These are phyloP conservation scores for Parauchenoglanis punctatus DNA, from an alignment of 2,797 vertebrate species.

Conservation along the genomic window DNA sequence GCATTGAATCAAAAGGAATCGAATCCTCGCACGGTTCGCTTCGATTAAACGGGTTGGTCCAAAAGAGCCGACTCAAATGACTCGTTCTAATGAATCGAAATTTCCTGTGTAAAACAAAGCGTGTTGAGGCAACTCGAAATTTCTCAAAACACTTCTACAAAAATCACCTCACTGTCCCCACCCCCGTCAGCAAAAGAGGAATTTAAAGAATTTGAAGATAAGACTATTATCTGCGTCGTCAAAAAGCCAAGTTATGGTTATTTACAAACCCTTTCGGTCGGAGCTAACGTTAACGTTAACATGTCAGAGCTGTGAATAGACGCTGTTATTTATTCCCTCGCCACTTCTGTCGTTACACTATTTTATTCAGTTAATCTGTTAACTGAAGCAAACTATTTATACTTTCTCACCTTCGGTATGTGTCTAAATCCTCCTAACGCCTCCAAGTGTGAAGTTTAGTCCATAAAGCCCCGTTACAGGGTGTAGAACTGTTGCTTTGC, in stretches of 20 bases:
- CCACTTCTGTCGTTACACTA: not conserved
- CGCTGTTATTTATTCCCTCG: not conserved
- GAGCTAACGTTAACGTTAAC: not conserved
- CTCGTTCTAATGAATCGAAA: not conserved
- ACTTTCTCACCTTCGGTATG: slow-evolving; percentile 7
- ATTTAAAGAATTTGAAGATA: not conserved
- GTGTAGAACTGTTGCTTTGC: not conserved
- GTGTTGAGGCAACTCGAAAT: not conserved
- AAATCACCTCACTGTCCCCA: not conserved
- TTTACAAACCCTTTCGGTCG: not conserved
- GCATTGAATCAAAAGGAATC: not conserved
- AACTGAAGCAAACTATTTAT: not conserved
- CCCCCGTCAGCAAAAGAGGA: not conserved
- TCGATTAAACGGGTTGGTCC: not conserved
- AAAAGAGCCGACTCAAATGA: slow-evolving; percentile 4
- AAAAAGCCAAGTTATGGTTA: not conserved
- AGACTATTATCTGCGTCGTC: not conserved
- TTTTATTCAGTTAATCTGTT: not conserved
- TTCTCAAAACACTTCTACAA: not conserved
- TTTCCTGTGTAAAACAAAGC: not conserved
- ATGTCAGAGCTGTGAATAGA: not conserved
- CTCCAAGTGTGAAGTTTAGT: not conserved
- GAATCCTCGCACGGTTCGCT: not conserved
- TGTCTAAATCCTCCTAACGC: not conserved
- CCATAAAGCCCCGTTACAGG: not conserved